A percentile compares a stretch with the other conserved stretches of the same genome.
Evolutionary conservation across 2,113 vertebrate species (phyloP).

Genomic region (Petrocephalus zakoni): DNA sequence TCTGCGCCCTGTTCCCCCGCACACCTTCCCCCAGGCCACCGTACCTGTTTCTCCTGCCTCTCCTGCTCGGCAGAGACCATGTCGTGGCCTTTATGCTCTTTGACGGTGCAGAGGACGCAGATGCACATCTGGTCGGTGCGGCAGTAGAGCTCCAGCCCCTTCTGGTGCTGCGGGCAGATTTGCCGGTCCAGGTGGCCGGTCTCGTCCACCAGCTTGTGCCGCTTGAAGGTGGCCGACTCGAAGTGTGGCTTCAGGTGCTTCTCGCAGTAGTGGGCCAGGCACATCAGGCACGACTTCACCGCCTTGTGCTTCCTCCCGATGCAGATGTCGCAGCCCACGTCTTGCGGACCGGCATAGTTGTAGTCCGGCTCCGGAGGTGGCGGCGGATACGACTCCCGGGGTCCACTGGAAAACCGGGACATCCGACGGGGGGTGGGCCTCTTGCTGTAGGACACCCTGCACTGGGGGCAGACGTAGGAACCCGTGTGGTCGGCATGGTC

Average conservation of each 20-base stretch:
- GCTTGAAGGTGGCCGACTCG: constrained; percentile 73
- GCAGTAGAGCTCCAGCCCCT: constrained; percentile 70
- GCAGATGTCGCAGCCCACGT: constrained; percentile 73
- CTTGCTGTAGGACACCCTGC: constrained; percentile 63
- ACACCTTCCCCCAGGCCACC: not conserved
- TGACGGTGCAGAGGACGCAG: constrained; percentile 68
- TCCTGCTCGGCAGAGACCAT: constrained; percentile 70
- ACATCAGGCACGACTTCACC: constrained; percentile 79
- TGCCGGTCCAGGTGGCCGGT: constrained; percentile 53
- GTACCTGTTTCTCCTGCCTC: constrained; percentile 58
- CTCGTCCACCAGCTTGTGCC: constrained; percentile 80
- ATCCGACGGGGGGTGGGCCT: constrained; percentile 58
- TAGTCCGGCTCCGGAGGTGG: constrained; percentile 64
- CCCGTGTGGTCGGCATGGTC: constrained; percentile 61
- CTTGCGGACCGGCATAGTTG: constrained; percentile 60
- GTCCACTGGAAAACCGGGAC: constrained; percentile 42
- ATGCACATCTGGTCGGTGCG: constrained; percentile 55
- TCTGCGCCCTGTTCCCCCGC: not conserved
- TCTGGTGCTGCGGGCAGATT: constrained; percentile 69
- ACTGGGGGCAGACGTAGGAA: constrained; percentile 59
- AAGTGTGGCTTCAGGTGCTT: constrained; percentile 81
- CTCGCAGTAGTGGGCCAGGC: constrained; percentile 84
- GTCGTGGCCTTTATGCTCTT: constrained; percentile 72
- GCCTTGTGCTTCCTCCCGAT: constrained; percentile 70
- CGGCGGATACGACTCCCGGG: constrained; percentile 54